A percentile compares a stretch with the other conserved stretches of the same genome.
Conservation (phyloP, 2,113 vertebrate species). For the Athene cunicularia region DNA sequence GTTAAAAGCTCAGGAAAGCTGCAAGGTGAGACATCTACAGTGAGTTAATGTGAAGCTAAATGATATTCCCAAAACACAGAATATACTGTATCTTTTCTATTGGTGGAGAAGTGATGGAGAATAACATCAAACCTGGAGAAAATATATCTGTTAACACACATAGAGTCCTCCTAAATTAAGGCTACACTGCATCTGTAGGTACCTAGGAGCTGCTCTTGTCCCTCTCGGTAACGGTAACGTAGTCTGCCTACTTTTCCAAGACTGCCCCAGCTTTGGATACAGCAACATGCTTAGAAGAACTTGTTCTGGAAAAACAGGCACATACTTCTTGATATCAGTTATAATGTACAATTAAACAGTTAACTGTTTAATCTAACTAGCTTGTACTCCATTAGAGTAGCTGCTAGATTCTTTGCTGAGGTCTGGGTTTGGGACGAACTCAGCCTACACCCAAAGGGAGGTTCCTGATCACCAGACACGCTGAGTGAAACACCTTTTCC, state of each 20-base stretch:
- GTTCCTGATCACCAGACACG: neutral
- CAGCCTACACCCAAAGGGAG: neutral
- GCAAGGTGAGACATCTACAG: neutral
- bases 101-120: neutral
- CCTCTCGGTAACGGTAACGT: neutral
- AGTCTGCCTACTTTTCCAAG: neutral
- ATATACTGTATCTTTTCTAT: neutral
- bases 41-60: neutral
- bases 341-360: neutral
- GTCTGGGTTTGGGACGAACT: neutral
- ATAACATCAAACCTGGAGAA: neutral
- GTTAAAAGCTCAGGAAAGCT: neutral
- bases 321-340: neutral
- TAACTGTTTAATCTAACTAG: neutral
- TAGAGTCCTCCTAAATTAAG: neutral
- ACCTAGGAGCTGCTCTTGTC: neutral
- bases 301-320: neutral
- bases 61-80: neutral
- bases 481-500: neutral
- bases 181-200: neutral
- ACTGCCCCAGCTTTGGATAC: neutral
- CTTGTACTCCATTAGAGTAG: neutral
- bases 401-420: neutral
- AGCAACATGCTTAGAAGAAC: neutral
- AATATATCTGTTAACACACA: neutral